Percentiles rank a stretch among this genome's conserved stretches.
Conservation (phyloP, 2,113 vertebrate species). For the Talpa occidentalis region DNA sequence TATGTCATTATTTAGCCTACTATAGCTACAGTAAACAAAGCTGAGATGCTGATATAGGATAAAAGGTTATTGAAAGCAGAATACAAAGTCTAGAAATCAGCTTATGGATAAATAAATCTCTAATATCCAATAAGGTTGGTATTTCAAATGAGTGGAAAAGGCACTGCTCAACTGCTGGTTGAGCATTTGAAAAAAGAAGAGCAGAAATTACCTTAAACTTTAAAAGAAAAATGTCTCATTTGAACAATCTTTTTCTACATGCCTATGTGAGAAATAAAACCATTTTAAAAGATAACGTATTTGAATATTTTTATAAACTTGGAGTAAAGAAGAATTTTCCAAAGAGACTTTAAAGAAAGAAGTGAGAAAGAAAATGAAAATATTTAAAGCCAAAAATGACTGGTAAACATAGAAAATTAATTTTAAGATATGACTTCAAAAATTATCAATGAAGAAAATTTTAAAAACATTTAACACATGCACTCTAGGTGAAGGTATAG, state of each 20-base stretch:
- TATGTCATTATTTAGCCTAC: neutral
- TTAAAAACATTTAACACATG: neutral
- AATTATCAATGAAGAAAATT: neutral
- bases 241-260: neutral
- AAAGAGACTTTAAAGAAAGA: neutral
- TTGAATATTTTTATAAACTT: neutral
- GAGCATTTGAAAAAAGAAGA: neutral
- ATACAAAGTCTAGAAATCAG: neutral
- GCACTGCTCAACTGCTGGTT: neutral
- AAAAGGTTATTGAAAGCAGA: neutral
- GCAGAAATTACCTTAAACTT: neutral
- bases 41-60: neutral
- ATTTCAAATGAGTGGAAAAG: neutral
- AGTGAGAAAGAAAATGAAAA: neutral
- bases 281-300: neutral
- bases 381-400: neutral
- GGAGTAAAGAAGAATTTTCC: neutral
- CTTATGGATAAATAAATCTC: neutral
- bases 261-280: neutral
- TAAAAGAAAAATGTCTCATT: neutral
- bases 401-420: neutral
- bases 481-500: neutral
- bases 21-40: neutral
- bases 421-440: neutral
- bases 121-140: neutral